phyloP scores from a whole-genome alignment of 1,140 invertebrate species.

The Drosophila eugracilis region DNA sequence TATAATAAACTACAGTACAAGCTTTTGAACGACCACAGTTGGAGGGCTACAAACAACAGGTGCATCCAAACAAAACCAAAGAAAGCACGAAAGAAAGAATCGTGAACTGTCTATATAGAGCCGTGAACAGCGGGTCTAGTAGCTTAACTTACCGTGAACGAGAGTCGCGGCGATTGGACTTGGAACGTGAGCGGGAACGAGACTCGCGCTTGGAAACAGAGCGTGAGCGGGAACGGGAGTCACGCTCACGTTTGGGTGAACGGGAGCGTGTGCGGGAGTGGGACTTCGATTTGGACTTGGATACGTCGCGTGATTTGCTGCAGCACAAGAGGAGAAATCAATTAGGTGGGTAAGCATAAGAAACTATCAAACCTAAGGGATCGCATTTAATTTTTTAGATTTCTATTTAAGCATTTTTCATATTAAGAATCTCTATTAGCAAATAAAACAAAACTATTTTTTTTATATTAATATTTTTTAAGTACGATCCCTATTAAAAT shows the following conservation, averaged over 20 bases:
- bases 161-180: slow-evolving; percentile 84
- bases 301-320: slow-evolving; percentile 84
- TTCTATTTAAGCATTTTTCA: not conserved
- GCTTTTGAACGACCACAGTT: slow-evolving; percentile 56
- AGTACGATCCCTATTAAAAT: not conserved
- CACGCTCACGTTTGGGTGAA: slow-evolving; percentile 82
- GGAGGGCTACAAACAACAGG: slow-evolving; percentile 45
- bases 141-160: slow-evolving; percentile 81
- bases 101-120: slow-evolving; percentile 26
- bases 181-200: slow-evolving; percentile 83
- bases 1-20: slow-evolving; percentile 34
- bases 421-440: not conserved
- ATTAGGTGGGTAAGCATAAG: not conserved
- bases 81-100: slow-evolving; percentile 66
- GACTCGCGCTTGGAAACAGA: slow-evolving; percentile 84
- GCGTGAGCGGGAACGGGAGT: slow-evolving; percentile 82
- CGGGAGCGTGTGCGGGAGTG: slow-evolving; percentile 85
- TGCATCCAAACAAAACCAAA: slow-evolving; percentile 76
- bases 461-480: not conserved
- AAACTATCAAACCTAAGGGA: not conserved
- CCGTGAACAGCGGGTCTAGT: not conserved
- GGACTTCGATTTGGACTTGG: slow-evolving; percentile 86
- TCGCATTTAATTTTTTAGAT: not conserved
- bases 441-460: no score
- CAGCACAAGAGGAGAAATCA: slow-evolving; percentile 14